Evolutionary conservation across 2,888 invertebrate species (phyloP).

Genomic region (Philonicus albiceps): DNA sequence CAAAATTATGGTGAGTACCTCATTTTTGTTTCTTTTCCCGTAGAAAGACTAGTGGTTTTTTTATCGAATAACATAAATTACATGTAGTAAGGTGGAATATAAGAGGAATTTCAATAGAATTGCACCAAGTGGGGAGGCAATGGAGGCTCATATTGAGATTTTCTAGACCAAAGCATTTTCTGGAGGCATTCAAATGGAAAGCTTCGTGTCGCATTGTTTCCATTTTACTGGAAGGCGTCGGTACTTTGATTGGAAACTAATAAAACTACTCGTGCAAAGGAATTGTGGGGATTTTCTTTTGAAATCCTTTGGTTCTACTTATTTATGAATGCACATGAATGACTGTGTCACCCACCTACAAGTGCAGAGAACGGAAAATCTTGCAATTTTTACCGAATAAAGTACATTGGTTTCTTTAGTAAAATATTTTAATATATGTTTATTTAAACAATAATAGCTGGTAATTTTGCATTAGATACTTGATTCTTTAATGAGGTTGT

Average conservation of each 20-base stretch:
- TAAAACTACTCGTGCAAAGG: conserved; percentile 6
- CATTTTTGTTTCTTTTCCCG: neutral
- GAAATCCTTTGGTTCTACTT: neutral
- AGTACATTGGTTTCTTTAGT: neutral
- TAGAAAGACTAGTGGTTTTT: neutral
- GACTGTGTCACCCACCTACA: neutral
- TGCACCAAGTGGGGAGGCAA: neutral
- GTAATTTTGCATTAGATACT: too few species aligned
- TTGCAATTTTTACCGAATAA: neutral
- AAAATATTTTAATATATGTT: neutral
- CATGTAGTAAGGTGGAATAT: neutral
- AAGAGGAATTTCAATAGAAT: neutral
- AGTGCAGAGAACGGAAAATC: neutral
- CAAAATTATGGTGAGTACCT: conserved; percentile 43
- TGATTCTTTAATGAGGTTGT: too few species aligned
- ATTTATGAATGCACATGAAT: neutral
- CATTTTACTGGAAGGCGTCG: neutral
- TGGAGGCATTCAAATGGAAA: neutral
- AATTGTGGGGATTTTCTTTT: neutral
- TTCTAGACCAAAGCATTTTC: neutral
- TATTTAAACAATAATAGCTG: too few species aligned
- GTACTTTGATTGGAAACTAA: conserved; percentile 4
- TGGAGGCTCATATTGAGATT: neutral
- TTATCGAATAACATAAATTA: neutral
- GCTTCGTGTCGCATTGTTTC: neutral